Evolutionary conservation across 2,113 vertebrate genomes (phyloP).

Genomic region (Bostrychus sinensis): DNA sequence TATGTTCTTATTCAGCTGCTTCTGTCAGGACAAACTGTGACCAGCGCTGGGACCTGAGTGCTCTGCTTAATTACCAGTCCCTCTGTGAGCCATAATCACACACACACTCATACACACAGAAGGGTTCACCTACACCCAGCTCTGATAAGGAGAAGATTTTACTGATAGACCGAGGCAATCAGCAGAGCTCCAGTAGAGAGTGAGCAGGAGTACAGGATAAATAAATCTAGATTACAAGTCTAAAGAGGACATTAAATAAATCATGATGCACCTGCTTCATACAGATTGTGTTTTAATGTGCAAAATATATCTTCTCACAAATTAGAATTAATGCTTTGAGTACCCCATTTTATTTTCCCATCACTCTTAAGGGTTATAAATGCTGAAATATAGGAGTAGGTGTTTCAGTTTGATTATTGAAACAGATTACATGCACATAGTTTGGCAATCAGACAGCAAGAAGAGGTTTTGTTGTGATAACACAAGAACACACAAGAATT

Average conservation of each 20-base stretch:
- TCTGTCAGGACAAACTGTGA: conserved; percentile 21
- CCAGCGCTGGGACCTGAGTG: conserved; percentile 24
- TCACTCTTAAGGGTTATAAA: not conserved
- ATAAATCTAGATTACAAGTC: not conserved
- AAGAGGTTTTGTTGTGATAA: no score
- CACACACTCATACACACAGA: not conserved
- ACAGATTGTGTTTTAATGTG: not conserved
- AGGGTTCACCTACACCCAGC: conserved; percentile 9
- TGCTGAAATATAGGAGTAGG: not conserved
- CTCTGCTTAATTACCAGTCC: conserved; percentile 38
- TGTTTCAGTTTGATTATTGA: not conserved
- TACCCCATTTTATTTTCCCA: not conserved
- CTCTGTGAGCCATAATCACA: conserved; percentile 27
- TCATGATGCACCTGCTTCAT: not conserved
- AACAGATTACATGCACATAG: not conserved
- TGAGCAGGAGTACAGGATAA: not conserved
- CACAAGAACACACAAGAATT: no score
- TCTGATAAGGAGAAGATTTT: conserved; percentile 5
- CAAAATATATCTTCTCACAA: no score
- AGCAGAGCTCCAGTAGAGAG: not conserved
- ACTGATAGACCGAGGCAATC: not conserved
- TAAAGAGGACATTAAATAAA: not conserved
- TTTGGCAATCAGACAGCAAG: no score
- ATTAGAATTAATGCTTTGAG: no score
- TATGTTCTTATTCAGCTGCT: conserved; percentile 15